Conservation (phyloP, 2,888 invertebrate species). For the Ligdia adustata region DNA sequence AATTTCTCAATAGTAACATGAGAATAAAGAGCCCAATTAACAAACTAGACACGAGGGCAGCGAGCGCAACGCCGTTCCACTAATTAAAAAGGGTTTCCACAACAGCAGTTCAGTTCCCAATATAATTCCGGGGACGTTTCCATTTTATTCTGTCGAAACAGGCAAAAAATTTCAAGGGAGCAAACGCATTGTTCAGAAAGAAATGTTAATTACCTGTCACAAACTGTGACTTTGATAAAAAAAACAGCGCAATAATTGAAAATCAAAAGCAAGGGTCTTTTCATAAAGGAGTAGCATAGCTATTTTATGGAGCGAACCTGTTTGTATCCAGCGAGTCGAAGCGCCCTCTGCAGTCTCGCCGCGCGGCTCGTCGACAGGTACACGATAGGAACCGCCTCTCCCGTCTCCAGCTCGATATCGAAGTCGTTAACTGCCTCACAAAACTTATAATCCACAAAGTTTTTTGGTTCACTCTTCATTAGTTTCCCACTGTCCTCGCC, state of each 20-base stretch:
- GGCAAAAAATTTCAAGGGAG: slow-evolving; percentile 39
- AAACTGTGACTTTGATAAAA: slow-evolving; percentile 45
- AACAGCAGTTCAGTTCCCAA: slow-evolving; percentile 19
- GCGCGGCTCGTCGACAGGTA: slow-evolving; percentile 80
- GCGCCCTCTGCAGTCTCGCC: slow-evolving; percentile 79
- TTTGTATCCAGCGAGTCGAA: slow-evolving; percentile 83
- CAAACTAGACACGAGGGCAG: slow-evolving; percentile 38
- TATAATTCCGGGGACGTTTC: slow-evolving; percentile 46
- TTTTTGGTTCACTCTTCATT: slow-evolving; percentile 70
- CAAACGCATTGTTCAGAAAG: slow-evolving; percentile 39
- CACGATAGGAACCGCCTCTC: slow-evolving; percentile 73
- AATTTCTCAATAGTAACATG: slow-evolving; percentile 19
- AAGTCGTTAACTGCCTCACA: slow-evolving; percentile 76
- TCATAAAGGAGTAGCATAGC: slow-evolving; percentile 36
- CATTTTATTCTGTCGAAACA: slow-evolving; percentile 44
- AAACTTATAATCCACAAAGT: slow-evolving; percentile 75
- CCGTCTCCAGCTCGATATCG: slow-evolving; percentile 72
- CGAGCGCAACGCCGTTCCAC: slow-evolving; percentile 29
- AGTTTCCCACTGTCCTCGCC: slow-evolving; percentile 59
- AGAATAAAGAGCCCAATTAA: slow-evolving; percentile 41
- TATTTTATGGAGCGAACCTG: slow-evolving; percentile 68
- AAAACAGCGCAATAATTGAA: slow-evolving; percentile 35
- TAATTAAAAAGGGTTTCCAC: slow-evolving; percentile 47
- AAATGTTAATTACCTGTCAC: slow-evolving; percentile 52
- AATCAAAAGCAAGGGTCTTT: slow-evolving; percentile 40